A percentile compares a stretch with the other conserved stretches of the same genome.
Evolutionary conservation across 2,888 invertebrate genomes (phyloP).

Genomic region (Lamellibrachia satsuma): DNA sequence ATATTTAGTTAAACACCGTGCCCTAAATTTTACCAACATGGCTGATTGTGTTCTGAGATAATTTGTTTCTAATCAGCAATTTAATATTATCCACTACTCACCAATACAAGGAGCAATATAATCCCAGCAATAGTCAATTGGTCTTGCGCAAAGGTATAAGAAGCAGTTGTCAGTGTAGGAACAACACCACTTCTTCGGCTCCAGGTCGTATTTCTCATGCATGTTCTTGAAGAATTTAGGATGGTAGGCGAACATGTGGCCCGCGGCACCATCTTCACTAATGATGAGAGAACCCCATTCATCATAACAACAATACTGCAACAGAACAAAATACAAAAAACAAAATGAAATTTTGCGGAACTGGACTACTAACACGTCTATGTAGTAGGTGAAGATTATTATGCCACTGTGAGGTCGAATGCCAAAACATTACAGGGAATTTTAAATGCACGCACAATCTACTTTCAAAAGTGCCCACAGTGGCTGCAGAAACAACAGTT

Average conservation of each 20-base stretch:
- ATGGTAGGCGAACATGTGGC: neutral
- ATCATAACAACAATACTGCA: neutral
- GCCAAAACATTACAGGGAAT: too few species aligned
- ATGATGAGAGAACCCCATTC: neutral
- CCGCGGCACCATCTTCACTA: neutral
- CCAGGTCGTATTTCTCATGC: neutral
- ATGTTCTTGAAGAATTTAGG: neutral
- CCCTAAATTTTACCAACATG: neutral
- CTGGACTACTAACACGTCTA: neutral
- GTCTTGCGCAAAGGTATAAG: neutral
- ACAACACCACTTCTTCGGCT: neutral
- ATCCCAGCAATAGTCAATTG: neutral
- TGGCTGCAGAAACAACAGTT: too few species aligned
- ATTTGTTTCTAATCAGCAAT: neutral
- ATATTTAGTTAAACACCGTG: too few species aligned
- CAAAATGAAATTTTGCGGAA: too few species aligned
- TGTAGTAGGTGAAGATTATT: neutral
- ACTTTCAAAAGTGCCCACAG: too few species aligned
- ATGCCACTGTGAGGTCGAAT: too few species aligned
- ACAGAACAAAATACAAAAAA: neutral
- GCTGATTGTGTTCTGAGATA: too few species aligned
- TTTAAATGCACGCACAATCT: too few species aligned
- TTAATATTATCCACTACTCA: neutral
- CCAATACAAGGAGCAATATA: neutral
- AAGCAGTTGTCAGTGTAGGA: neutral